Evolutionary conservation across 2,888 invertebrate genomes (phyloP), one percentile per base, ranked within the genome.

Genomic region (Dynastes hyllus): DNA sequence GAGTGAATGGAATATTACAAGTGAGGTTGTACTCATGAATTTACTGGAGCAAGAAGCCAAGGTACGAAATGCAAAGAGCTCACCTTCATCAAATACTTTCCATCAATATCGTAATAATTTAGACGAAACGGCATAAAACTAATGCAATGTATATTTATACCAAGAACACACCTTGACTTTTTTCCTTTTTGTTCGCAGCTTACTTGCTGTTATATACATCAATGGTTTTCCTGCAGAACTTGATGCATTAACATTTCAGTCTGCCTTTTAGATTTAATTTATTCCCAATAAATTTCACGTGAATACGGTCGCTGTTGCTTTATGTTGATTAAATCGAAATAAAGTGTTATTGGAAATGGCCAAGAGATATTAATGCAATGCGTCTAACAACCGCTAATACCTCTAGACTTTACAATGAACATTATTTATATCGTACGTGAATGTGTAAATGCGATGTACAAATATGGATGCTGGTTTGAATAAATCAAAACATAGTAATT

Each of bases 331-430:
- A 40, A 40, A 73, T 58, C 11, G 58, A 22, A 40, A 40, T 16
- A 58, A 73, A 73, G 58, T 45, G 73, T 73, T 73, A 73, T 73
- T 73, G 58, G 58, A 73, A 73, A 58, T 58, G 13, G 40, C 40
- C 55, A 58, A n/a, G 22, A 58, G 45, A 40, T 27, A 73, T 73
- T 40, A 73, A 73, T 61, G 13, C 22, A 22, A 73, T 58, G 40
- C 8, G 9, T 73, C 22, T 71, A 40, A 58, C 40, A 32, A 32
- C 29, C 53, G n/a, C 8, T 69, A 70, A n/a, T 32, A 32, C 9
- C 9, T 70, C 32, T 58, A 45, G 55, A 22, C 55, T 45, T 45
- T 58, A 58, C 58, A 73, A 73, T 58, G 32, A 9, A 37, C 37
- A 73, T 73, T 73, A 73, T 40, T 58, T 55, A 58, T 67, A 22